Base-by-base conservation (phyloP, 2,113 vertebrate species). In the Pycnonotus jocosus region DNA sequence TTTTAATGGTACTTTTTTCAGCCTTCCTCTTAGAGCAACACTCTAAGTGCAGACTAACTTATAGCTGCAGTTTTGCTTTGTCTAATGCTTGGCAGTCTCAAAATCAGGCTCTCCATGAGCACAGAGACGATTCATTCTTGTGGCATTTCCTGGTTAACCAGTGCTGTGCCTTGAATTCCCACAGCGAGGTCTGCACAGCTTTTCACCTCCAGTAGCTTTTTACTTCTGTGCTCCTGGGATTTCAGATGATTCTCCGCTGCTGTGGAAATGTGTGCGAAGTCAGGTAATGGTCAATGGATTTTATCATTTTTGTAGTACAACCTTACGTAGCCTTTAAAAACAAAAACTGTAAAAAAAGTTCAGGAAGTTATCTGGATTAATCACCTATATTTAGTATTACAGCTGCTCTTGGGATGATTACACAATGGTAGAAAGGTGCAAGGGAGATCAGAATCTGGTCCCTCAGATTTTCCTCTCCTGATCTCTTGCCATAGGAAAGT, bases 61-160 rank as follows among this genome's bases (percentile, higher is more conserved):
- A 40, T 7, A 71, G 76, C 54, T 73, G 38, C 80, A 51, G 48
- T 40, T 91, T 56, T 86, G 69, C 72, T 91, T 62, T 77, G 58
- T 57, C 45, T 66, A 51, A 64, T 0, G 10, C 57, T 70, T 6
- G 1, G 50, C 31, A 54, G 42, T 48, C 81, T 83, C 92, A 60
- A 69, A 94, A 58, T 17, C 24, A 38, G 78, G 58, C 62, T 28
- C 76, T 66, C 50, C 0, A 0, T 72, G 68, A 94, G 54, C 70
- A 37, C 11, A 27, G 62, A 85, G 74, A 70, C 11, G 3, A 90
- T 86, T 85, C 62, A 38, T n/a, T 48, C 80, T 70, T 44, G 50
- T 74, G 82, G 88, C 86, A 86, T 72, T 91, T 91, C 60, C 90
- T 83, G 66, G 60, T 77, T 93, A 95, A 73, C 54, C 62, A 51